Evolutionary conservation across 1,140 invertebrate genomes (phyloP), one percentile per base, ranked within the genome.

Genomic region (Drosophila murphyi): DNA sequence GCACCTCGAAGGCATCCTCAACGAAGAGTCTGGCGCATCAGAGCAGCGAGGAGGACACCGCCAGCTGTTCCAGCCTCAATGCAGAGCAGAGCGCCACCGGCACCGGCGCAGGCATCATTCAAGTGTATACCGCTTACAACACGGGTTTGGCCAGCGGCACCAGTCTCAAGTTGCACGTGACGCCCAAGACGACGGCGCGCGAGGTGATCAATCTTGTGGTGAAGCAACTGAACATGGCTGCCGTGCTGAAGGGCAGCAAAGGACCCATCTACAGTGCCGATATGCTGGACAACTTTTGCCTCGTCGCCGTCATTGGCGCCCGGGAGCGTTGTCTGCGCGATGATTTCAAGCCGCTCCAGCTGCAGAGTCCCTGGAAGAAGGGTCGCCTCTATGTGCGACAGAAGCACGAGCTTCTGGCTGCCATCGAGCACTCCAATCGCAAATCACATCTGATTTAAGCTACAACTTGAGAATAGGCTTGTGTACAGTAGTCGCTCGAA

Each of bases 351-450:
- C 97, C 97, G 0, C 93, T 99, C 2, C 96, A 98, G 78, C 93
- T 99, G 31, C 97, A 99, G 89, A 98, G 98, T 93, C 98, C 98
- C 0, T 99, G 98, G 98, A 96, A 97, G 59, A 97, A 97, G 86
- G 98, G 98, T 0, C 94, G 97, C 20, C 93, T 99, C 34, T 99
- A 98, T 92, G 97, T 99, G 1, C 93, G 98, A 32, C 96, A 97
- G 80, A 97, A 97, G 91, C 96, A 97, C 77, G 97, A 98, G 82
- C 95, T 98, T 3, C 93, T 98, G 7, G 97, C 97, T 1, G 97
- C 97, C 7, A 94, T 98, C 3, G 96, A 97, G 82, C 97, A 97
- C 91, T 96, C 96, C 61, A 96, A 95, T 81, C 96, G 96, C 76
- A 95, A 96, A 74, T 95, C 95, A 45, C 92, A 92, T 69, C 78